Conservation (phyloP, 1,140 invertebrate species). For the Drosophila repletoides region DNA sequence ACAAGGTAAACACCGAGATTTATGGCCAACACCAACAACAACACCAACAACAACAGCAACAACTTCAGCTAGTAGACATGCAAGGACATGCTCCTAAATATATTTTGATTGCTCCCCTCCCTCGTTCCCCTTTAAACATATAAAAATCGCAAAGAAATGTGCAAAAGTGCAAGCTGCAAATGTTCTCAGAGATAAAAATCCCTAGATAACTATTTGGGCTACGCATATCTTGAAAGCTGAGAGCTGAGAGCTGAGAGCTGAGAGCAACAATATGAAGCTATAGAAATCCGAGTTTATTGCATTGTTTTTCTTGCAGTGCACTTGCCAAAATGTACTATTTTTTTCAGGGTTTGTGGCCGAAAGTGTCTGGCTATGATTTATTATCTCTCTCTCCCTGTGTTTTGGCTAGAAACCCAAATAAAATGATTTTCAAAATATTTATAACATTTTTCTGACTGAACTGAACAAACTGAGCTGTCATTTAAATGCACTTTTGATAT, state of each 20-base stretch:
- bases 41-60: neutral
- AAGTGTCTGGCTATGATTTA: constrained; percentile 50
- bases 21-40: constrained; percentile 15
- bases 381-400: too few species aligned
- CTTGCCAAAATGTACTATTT: neutral
- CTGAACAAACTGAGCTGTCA: constrained; percentile 11
- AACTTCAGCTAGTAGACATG: neutral
- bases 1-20: constrained; percentile 38
- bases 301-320: constrained; percentile 5
- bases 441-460: constrained; percentile 42
- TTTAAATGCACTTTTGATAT: constrained; percentile 13
- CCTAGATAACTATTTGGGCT: constrained; percentile 29
- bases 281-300: too few species aligned
- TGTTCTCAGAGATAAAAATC: constrained; percentile 51
- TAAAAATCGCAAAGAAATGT: constrained; percentile 47
- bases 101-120: neutral
- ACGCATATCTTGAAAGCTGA: constrained; percentile 35
- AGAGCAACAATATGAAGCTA: too few species aligned
- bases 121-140: neutral
- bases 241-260: constrained; percentile 27
- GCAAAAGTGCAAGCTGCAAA: constrained; percentile 49
- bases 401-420: constrained; percentile 24
- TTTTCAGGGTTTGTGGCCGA: constrained; percentile 19
- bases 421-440: constrained; percentile 47
- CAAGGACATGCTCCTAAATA: constrained; percentile 4